Base-by-base conservation (phyloP, 2,888 invertebrate genomes). In the Sarcophaga subvicina region DNA sequence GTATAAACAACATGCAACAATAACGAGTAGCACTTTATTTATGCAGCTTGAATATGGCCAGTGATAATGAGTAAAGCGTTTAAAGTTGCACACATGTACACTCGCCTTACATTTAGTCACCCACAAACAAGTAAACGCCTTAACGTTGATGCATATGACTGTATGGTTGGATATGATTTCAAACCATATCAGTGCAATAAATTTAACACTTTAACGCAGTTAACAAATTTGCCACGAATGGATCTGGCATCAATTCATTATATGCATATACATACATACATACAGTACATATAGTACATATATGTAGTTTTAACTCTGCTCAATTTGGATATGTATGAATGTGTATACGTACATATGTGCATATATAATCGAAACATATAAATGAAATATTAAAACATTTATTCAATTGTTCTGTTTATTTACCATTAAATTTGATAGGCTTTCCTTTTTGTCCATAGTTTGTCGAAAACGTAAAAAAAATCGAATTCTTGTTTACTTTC, bases 151-250 rank as follows among this genome's bases (percentile, higher is more conserved):
- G 62, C 71, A 62, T 59, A 49, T 76, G 37, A 10, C 10, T 37
- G 37, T 37, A 37, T 37, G 37, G 37, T 37, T 37, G 83, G 69
- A 73, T 83, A 77, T 59, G 59, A 80, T 83, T 83, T 86, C 80
- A 77, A 73, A 73, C 77, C 77, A 77, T 86, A 86, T 83, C 86
- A 78, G 72, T 64, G 83, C 69, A 80, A 86, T 86, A 86, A 83
- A 86, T 86, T 86, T 64, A 83, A 83, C 80, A 83, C 86, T 86
- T 86, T 83, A 86, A 83, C 72, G 47, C 66, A 77, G 80, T 86
- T 80, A 86, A 83, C 83, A 80, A 75, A 83, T 86, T 86, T 83
- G 73, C 83, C 72, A 82, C 37, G 66, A 63, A 75, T 75, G 64
- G 45, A n/a, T 62, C n/a, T 62, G 62, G n/a, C 62, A 62, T 62